phyloP scores from a whole-genome alignment of 2,888 invertebrate species.

The Mesochorus sp. region DNA sequence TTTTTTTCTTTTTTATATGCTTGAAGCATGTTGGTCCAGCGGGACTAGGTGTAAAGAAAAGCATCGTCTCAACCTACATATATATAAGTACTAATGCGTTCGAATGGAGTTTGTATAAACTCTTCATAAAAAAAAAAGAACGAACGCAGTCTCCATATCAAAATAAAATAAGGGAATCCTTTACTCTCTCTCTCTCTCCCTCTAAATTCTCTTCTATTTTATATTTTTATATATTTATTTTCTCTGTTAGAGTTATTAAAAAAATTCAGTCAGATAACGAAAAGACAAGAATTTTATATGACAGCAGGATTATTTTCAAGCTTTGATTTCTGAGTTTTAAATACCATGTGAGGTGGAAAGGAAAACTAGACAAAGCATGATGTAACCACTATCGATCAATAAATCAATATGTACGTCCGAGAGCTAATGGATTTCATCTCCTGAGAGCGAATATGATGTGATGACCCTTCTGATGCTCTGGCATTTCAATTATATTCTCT shows the following conservation, averaged over 20 bases:
- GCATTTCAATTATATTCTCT: not conserved
- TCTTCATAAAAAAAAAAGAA: conserved; percentile 7
- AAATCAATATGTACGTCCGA: conserved; percentile 1
- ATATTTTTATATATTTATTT: too few species aligned
- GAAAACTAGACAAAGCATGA: conserved; percentile 6
- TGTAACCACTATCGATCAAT: conserved; percentile 6
- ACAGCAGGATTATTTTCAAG: conserved; percentile 25
- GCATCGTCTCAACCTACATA: not conserved
- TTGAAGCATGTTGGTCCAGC: not conserved
- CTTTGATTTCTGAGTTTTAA: conserved; percentile 2
- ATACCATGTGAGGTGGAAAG: not conserved
- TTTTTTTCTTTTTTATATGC: not conserved
- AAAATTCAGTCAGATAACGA: conserved; percentile 34
- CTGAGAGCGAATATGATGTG: not conserved
- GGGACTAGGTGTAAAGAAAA: conserved; percentile 13
- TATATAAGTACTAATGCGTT: too few species aligned
- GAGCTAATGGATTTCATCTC: conserved; percentile 28
- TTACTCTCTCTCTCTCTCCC: not conserved
- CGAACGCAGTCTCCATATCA: not conserved
- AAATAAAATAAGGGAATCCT: not conserved
- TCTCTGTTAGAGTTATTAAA: too few species aligned
- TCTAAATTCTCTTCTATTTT: conserved; percentile 6
- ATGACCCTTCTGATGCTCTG: conserved; percentile 1
- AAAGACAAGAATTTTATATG: conserved; percentile 14
- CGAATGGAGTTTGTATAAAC: conserved; percentile 8